phyloP scores from a whole-genome alignment of 2,888 invertebrate species.

The Cephus runcator region DNA sequence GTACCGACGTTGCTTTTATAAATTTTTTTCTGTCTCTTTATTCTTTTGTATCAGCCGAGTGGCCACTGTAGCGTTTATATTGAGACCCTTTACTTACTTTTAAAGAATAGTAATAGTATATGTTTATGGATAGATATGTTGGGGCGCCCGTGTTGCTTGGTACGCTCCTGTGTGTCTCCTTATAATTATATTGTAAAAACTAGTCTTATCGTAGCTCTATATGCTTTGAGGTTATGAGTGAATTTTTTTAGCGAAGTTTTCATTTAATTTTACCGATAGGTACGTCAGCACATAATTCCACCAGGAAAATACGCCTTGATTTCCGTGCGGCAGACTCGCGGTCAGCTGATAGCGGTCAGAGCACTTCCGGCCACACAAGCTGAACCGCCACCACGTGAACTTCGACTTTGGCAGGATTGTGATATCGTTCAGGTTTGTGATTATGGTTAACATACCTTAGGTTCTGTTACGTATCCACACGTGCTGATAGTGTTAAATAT shows the following conservation, averaged over 20 bases:
- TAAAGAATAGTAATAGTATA: neutral
- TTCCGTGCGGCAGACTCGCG: conserved; percentile 85
- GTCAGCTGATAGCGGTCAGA: conserved; percentile 85
- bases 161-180: neutral
- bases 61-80: neutral
- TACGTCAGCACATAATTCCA: conserved; percentile 80
- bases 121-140: neutral
- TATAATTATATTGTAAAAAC: neutral
- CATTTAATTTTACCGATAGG: conserved; percentile 38
- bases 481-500: neutral
- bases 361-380: conserved; percentile 79
- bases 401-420: conserved; percentile 81
- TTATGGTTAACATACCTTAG: neutral
- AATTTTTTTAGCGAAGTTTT: neutral
- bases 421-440: conserved; percentile 78
- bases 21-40: neutral
- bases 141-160: neutral
- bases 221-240: neutral
- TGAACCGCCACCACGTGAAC: conserved; percentile 65
- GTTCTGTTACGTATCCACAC: neutral
- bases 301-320: conserved; percentile 89
- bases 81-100: neutral
- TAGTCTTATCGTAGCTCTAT: neutral
- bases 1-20: neutral
- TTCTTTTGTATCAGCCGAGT: neutral